Evolutionary conservation across 1,140 invertebrate genomes (phyloP), one percentile per base, ranked within the genome.

Genomic region (Zaprionus taronus): DNA sequence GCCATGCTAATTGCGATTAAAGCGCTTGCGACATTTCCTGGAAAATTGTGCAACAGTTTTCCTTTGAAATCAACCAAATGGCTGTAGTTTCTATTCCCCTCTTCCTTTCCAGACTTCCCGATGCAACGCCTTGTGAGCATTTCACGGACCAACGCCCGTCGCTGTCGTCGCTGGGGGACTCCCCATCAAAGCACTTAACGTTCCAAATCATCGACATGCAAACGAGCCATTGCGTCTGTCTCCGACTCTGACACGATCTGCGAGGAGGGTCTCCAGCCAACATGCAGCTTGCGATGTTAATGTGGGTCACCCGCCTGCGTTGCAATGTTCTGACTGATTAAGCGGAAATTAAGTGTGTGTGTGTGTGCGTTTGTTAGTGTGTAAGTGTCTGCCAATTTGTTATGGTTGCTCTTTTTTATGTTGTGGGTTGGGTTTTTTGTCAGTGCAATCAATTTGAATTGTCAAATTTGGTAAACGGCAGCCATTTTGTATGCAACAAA

Each of bases 141-240:
- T 89, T 90, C 72, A 90, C 72, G 85, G 80, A 62, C 63, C 41
- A 81, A 77, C 81, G 79, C 63, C 80, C 58, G 71, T 80, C 38
- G 17, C 76, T 65, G 71, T 80, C 55, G 22, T 26, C n/a, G n/a
- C n/a, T 11, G n/a, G 14, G 22, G 11, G 15, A 53, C 20, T 58
- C 31, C 34, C 79, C 79, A 80, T 91, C 85, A 91, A 90, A 90
- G 85, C 75, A 68, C 70, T 77, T 78, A 68, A 72, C 47, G 38
- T 24, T 51, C 47, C 17, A 51, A 20, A 51, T 51, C 47, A 51
- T 24, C 73, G 62, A 67, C 79, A 91, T 89, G 91, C 86, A 92
- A 92, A 92, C 91, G 91, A 91, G 86, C 79, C 86, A 71, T 79
- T 70, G 74, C 77, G 77, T 86, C 79, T 90, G 85, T 80, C 73